Evolutionary conservation across 2,888 invertebrate species (phyloP), one percentile per base, ranked within the genome.

Genomic region (Andrena minutula): DNA sequence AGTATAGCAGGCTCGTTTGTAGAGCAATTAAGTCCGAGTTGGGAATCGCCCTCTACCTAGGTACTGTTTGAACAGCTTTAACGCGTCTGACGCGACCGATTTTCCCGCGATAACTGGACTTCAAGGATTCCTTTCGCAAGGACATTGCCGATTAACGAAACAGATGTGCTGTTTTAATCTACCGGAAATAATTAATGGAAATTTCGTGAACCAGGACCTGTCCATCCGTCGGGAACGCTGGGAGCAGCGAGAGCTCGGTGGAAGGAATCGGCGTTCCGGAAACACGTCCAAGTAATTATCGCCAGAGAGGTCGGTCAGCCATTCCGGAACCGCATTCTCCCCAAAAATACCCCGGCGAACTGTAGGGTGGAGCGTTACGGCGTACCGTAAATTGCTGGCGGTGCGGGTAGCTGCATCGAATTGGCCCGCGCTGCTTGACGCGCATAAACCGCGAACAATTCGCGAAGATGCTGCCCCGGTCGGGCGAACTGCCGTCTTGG

Each of bases 391-490:
- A 83, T 83, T 82, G 66, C 77, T 49, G 65, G 26, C 51, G 47
- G 56, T 53, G 68, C 60, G 49, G 47, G 65, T 58, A 58, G 80
- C 65, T 64, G 69, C 84, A 71, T 76, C 81, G 84, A 78, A 75
- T 70, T 70, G 72, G 56, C 56, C 80, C 58, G 71, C 66, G 56
- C 41, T 41, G 85, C 69, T 82, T 87, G 88, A 87, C 88, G 87
- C 69, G 88, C 84, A 84, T 86, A 87, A 87, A 87, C 87, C 87
- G 83, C 82, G 73, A 77, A 79, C 87, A 87, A 87, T 82, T 86
- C 79, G 76, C 65, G 84, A 69, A 79, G 78, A 75, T 78, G 69
- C 63, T 41, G 72, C 10, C 49, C 70, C 73, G 20, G 71, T 74
- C 74, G 63, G 70, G 74, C 26, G 74, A 88, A 90, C 75, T 86